Evolutionary conservation across 2,113 vertebrate genomes (phyloP).

Genomic region (Crotalus viridis): DNA sequence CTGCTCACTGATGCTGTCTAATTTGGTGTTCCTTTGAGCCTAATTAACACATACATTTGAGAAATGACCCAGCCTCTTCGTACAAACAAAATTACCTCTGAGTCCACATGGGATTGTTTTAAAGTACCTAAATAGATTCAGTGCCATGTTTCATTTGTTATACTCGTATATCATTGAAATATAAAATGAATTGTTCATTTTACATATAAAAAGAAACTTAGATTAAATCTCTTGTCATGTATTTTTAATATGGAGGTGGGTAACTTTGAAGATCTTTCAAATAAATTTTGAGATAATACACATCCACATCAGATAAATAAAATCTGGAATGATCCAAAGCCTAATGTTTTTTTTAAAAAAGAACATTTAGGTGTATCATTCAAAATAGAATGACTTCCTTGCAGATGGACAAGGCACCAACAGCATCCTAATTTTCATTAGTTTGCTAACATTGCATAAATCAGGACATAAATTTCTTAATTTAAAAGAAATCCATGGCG

Average conservation of each 20-base stretch:
- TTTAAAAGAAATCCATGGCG: background rate
- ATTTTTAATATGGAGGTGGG: background rate
- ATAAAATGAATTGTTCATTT: background rate
- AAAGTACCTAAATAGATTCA: background rate
- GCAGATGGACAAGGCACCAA: background rate
- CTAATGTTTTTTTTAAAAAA: background rate
- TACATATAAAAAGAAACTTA: background rate
- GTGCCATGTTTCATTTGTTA: background rate
- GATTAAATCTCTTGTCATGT: background rate
- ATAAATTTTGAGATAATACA: background rate
- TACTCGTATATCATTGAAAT: background rate
- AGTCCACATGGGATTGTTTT: background rate
- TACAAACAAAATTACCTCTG: background rate
- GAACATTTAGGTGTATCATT: background rate
- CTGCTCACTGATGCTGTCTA: background rate
- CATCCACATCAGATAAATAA: background rate
- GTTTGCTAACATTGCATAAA: background rate
- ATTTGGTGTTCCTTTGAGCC: background rate
- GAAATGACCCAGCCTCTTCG: background rate
- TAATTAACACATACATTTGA: background rate
- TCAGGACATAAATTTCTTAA: background rate
- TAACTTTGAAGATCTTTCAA: background rate
- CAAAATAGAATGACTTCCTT: background rate
- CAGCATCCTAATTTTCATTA: background rate
- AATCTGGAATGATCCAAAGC: background rate